Conservation (phyloP, 92 coral and sea anemone genomes). For the Parazoanthus swiftii region DNA sequence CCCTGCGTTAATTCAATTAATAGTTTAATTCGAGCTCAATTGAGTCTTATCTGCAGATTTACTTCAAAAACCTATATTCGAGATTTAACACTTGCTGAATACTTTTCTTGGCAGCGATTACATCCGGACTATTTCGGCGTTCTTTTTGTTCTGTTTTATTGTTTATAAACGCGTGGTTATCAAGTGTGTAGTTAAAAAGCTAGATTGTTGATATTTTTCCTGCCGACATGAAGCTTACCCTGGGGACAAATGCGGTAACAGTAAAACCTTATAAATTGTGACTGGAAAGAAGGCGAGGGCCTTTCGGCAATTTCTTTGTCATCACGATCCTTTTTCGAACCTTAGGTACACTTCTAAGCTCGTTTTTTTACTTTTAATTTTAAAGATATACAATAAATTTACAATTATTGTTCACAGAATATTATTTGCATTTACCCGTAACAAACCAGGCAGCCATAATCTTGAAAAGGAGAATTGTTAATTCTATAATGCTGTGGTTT, state of each 20-base stretch:
- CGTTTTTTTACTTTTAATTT: not conserved
- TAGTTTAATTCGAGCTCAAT: slow-evolving; percentile 18
- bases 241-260: slow-evolving; percentile 41
- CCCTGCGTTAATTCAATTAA: slow-evolving; percentile 23
- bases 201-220: not conserved
- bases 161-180: not conserved
- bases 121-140: not conserved
- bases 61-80: not conserved
- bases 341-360: not conserved
- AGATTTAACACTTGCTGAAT: not conserved
- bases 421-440: not conserved
- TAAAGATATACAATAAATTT: not conserved
- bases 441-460: not conserved
- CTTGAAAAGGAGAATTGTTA: not conserved
- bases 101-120: not conserved
- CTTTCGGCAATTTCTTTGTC: slow-evolving; percentile 35
- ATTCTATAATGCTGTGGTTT: slow-evolving; percentile 14
- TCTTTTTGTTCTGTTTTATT: not conserved
- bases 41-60: slow-evolving; percentile 18
- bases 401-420: not conserved
- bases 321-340: slow-evolving; percentile 2
- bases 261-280: not conserved
- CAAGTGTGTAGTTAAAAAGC: slow-evolving; percentile 13
- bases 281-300: slow-evolving; percentile 28
- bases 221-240: slow-evolving; percentile 28